Base-by-base conservation (phyloP, 1,140 invertebrate genomes). In the Nilaparvata lugens region DNA sequence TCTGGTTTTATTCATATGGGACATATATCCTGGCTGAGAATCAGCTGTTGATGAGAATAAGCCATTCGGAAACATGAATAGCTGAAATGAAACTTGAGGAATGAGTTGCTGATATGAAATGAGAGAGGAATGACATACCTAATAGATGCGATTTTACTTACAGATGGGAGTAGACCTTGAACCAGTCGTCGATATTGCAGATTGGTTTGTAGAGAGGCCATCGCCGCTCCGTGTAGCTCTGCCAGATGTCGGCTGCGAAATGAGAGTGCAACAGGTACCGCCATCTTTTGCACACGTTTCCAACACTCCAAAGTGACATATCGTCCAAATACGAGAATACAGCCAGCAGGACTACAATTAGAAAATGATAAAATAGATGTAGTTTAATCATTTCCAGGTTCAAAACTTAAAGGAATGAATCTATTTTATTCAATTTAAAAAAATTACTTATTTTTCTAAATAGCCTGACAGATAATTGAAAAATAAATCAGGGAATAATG, bases 311-410 rank as follows among this genome's bases (percentile, higher is more conserved):
- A 62, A 95, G 75, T 4, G 92, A 94, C 62, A 96, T 82, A 72
- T 95, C 92, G 71, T 97, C 93, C 65, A 96, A 75, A 71, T 93
- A 89, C 21, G 84, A 86, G 73, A 97, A 95, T 60, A 95, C 89
- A 48, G 85, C 83, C 11, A 95, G 77, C 66, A 95, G 78, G 57
- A 97, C 91, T 68, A 31, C n/a, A n/a, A n/a, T n/a, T n/a, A n/a
- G n/a, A n/a, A n/a, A n/a, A n/a, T n/a, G n/a, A n/a, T n/a, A n/a
- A n/a, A n/a, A n/a, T n/a, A n/a, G n/a, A n/a, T n/a, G n/a, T n/a
- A n/a, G n/a, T n/a, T n/a, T n/a, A n/a, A n/a, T n/a, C n/a, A n/a
- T n/a, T n/a, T n/a, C n/a, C n/a, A n/a, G n/a, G n/a, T n/a, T n/a
- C n/a, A n/a, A n/a, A n/a, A n/a, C n/a, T n/a, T n/a, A n/a, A n/a